These are phyloP conservation scores for Dynastes hyllus DNA, from an alignment of 2,888 invertebrate genomes.

Conservation along the genomic window DNA sequence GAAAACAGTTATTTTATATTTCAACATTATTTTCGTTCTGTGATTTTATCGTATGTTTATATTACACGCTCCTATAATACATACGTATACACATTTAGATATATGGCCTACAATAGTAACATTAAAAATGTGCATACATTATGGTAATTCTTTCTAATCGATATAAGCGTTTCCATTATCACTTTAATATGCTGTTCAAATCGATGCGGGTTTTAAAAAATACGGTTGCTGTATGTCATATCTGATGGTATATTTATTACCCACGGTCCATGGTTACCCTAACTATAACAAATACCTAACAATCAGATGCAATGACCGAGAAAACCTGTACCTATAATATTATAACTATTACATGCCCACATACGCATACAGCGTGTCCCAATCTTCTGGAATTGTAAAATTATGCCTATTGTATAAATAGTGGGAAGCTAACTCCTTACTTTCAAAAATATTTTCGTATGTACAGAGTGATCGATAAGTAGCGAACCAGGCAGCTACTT, in stretches of 20 bases:
- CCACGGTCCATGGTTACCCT: not conserved
- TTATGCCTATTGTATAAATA: too few relatives aligned
- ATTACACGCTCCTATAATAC: conserved; percentile 34
- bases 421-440: too few relatives aligned
- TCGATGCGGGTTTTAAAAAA: conserved; percentile 39
- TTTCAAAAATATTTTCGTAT: too few relatives aligned
- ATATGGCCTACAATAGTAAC: conserved; percentile 29
- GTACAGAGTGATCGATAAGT: too few relatives aligned
- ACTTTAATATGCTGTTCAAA: conserved; percentile 38
- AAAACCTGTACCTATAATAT: too few relatives aligned
- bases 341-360: too few relatives aligned
- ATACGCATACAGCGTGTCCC: too few relatives aligned
- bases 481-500: too few relatives aligned
- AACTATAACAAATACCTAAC: not conserved
- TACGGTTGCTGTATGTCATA: conserved; percentile 7
- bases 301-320: not conserved
- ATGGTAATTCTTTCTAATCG: conserved; percentile 44
- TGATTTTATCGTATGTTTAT: conserved; percentile 38
- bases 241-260: not conserved
- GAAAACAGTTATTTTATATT: conserved; percentile 46
- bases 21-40: conserved; percentile 42
- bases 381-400: too few relatives aligned
- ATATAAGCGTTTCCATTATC: conserved; percentile 41
- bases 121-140: conserved; percentile 42
- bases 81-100: conserved; percentile 16